Conservation (phyloP, 2,113 vertebrate species). For the Tragelaphus imberbis region DNA sequence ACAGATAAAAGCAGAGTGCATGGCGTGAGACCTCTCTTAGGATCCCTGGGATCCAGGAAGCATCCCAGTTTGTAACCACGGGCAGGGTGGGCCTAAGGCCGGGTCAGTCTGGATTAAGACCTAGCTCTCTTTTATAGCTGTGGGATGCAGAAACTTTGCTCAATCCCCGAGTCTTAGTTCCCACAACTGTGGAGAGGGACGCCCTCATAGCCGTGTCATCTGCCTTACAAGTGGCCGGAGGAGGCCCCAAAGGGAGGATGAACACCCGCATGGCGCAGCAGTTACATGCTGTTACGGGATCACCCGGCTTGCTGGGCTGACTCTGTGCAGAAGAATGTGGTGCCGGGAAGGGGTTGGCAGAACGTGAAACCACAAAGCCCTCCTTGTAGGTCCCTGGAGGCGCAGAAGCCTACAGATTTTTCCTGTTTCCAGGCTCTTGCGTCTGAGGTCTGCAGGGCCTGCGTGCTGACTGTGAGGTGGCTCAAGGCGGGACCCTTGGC, state of each 20-base stretch:
- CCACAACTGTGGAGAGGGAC: background rate
- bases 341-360: background rate
- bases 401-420: background rate
- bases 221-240: background rate
- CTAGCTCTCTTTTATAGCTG: background rate
- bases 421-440: background rate
- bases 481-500: background rate
- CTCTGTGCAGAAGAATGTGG: background rate
- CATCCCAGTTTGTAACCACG: background rate
- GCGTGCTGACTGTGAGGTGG: background rate
- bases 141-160: background rate
- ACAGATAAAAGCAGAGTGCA: background rate
- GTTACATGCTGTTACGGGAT: background rate
- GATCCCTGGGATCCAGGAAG: background rate
- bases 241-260: background rate
- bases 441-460: background rate
- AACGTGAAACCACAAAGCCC: conserved; percentile 15
- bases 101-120: background rate
- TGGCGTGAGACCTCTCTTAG: background rate
- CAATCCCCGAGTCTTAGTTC: background rate
- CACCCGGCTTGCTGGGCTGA: background rate
- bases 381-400: background rate
- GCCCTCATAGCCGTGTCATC: background rate
- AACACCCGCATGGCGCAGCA: background rate
- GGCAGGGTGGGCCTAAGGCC: rapidly evolving